phyloP scores from a whole-genome alignment of 2,797 vertebrate genomes.

The Takifugu rubripes region DNA sequence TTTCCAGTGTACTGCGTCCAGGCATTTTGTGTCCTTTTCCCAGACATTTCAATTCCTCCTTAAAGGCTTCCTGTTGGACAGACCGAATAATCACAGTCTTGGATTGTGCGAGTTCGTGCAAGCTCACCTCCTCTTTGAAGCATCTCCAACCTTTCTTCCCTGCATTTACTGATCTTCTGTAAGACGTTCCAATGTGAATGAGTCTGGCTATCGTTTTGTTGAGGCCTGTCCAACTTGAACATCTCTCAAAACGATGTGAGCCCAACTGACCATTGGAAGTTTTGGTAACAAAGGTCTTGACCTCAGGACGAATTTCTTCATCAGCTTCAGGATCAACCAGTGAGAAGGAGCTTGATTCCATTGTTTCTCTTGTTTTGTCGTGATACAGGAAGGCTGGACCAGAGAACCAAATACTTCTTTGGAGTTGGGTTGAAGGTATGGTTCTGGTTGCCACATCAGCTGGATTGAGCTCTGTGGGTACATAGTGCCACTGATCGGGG shows the following conservation, averaged over 20 bases:
- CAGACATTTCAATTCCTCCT: neutral
- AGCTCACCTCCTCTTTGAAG: too few species aligned
- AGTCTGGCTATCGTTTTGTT: too few species aligned
- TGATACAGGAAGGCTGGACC: slow-evolving; percentile 24
- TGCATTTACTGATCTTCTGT: neutral
- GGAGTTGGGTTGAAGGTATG: neutral
- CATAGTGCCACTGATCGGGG: neutral
- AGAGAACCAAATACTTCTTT: slow-evolving; percentile 27
- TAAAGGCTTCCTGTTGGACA: neutral
- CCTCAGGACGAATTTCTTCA: slow-evolving; percentile 9
- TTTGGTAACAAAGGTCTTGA: neutral
- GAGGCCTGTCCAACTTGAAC: too few species aligned
- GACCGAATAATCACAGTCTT: neutral
- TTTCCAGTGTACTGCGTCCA: neutral
- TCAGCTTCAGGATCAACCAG: slow-evolving; percentile 19
- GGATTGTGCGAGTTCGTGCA: too few species aligned
- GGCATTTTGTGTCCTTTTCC: neutral
- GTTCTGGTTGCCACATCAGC: neutral
- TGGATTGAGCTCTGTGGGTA: neutral
- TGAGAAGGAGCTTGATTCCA: neutral
- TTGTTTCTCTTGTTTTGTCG: too few species aligned
- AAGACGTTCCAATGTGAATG: neutral
- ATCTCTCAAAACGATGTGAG: too few species aligned
- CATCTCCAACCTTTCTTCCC: neutral
- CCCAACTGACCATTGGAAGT: too few species aligned